These are phyloP conservation scores for Podiceps cristatus DNA, from an alignment of 2,113 vertebrate genomes.

Conservation along the genomic window DNA sequence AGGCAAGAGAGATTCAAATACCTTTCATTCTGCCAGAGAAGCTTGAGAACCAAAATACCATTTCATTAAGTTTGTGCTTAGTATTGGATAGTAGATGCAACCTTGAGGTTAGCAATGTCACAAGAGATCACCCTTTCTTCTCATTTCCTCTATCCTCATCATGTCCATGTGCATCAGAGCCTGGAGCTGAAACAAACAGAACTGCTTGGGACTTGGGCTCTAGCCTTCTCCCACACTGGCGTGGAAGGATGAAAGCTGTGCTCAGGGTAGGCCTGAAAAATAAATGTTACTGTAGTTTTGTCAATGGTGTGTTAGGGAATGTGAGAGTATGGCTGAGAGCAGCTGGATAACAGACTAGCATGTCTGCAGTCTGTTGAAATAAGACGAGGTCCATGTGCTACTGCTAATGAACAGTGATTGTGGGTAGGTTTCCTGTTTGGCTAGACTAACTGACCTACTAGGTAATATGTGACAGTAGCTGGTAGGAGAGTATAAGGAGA, in stretches of 20 bases:
- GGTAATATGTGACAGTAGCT: neutral
- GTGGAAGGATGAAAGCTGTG: neutral
- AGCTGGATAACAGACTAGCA: neutral
- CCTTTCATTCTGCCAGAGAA: neutral
- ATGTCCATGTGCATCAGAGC: neutral
- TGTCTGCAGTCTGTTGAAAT: neutral
- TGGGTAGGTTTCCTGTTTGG: neutral
- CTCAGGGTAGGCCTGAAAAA: neutral
- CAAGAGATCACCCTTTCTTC: neutral
- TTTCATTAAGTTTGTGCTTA: too few species aligned
- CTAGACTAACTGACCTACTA: neutral
- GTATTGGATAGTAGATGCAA: neutral
- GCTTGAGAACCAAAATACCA: neutral
- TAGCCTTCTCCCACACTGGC: neutral
- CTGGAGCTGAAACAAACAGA: neutral
- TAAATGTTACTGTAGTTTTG: neutral
- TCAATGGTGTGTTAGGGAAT: accelerated
- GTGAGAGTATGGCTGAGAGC: neutral
- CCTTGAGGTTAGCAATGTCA: neutral
- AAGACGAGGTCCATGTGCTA: neutral
- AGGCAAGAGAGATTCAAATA: neutral
- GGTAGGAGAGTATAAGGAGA: neutral
- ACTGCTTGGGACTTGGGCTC: neutral
- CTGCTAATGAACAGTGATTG: neutral
- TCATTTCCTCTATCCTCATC: neutral